Percentiles rank a stretch among this genome's conserved stretches.
Conservation (phyloP, 2,113 vertebrate species). For the Oryzias celebensis region DNA sequence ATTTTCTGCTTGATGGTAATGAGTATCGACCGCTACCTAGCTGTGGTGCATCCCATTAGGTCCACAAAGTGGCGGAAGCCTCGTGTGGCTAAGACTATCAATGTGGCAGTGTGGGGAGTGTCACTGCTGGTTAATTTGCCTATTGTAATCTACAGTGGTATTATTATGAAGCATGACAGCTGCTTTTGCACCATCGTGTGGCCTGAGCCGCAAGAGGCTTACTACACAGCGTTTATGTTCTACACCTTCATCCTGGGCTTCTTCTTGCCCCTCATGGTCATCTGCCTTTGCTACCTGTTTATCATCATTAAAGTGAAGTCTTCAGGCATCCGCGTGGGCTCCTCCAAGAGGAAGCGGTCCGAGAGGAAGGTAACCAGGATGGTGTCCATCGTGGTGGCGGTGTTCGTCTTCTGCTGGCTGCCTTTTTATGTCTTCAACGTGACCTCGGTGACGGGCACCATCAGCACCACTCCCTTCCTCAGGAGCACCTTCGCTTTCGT, state of each 20-base stretch:
- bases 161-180: conserved; percentile 78
- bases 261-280: conserved; percentile 92
- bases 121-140: conserved; percentile 95
- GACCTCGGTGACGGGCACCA: conserved; percentile 87
- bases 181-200: conserved; percentile 94
- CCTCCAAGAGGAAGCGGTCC: conserved; percentile 91
- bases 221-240: conserved; percentile 95
- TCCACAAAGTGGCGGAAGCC: conserved; percentile 95
- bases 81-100: conserved; percentile 90
- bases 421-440: conserved; percentile 98
- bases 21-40: conserved; percentile 95
- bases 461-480: conserved; percentile 87
- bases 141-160: conserved; percentile 90
- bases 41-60: conserved; percentile 94
- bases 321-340: conserved; percentile 90
- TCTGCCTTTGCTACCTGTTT: conserved; percentile 95
- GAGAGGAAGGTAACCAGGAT: conserved; percentile 95
- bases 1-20: conserved; percentile 98
- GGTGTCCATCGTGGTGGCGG: conserved; percentile 95
- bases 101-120: conserved; percentile 87
- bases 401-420: conserved; percentile 98
- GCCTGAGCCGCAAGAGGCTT: conserved; percentile 89
- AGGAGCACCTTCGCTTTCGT: conserved; percentile 96
- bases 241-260: conserved; percentile 94
- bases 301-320: conserved; percentile 98